Conservation (phyloP, 2,113 vertebrate species). For the Struthio camelus region DNA sequence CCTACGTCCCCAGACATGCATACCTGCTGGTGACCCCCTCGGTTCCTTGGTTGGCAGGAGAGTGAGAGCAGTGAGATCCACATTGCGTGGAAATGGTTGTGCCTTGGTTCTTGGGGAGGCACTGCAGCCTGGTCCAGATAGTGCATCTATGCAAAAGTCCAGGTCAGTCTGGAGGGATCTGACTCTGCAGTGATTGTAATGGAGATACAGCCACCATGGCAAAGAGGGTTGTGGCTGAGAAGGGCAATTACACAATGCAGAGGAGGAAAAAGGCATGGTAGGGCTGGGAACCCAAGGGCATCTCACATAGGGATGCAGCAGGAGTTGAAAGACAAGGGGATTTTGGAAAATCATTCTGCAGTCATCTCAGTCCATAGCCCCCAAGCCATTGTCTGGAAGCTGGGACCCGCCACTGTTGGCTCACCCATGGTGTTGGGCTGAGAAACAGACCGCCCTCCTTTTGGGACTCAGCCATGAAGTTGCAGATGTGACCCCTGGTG, state of each 20-base stretch:
- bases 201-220: background rate
- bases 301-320: background rate
- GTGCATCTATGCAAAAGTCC: background rate
- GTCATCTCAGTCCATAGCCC: rapidly evolving
- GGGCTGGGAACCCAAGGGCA: background rate
- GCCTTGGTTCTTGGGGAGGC: background rate
- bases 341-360: background rate
- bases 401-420: background rate
- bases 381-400: background rate
- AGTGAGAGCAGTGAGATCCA: background rate
- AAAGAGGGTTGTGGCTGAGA: background rate
- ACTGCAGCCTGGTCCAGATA: rapidly evolving
- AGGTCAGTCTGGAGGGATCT: background rate
- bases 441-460: background rate
- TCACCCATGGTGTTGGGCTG: background rate
- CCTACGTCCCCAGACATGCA: rapidly evolving
- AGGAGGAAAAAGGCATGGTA: background rate
- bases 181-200: background rate
- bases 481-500: background rate
- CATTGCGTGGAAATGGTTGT: background rate
- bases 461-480: background rate
- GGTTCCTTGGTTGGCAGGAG: background rate
- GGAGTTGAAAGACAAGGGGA: background rate
- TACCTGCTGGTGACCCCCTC: background rate
- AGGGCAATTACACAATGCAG: background rate